phyloP scores from a whole-genome alignment of 2,888 invertebrate species.

The Lithophane socia region DNA sequence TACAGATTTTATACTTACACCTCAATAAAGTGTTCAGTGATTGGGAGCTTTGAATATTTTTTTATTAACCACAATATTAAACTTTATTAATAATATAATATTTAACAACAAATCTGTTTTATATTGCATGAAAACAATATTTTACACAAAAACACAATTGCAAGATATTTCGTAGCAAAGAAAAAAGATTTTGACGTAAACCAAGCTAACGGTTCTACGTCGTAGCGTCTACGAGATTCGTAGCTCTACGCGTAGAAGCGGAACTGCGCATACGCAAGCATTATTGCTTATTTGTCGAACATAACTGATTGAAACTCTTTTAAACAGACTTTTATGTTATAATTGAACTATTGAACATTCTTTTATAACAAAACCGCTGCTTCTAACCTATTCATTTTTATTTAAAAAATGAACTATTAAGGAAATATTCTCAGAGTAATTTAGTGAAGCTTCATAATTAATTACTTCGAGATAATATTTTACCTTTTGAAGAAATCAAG shows the following conservation, averaged over 20 bases:
- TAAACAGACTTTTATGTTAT: constrained; percentile 50
- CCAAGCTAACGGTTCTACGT: constrained; percentile 51
- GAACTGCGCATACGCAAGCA: constrained; percentile 70
- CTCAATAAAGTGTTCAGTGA: neutral
- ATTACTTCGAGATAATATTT: constrained; percentile 66
- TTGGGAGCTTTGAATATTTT: no score
- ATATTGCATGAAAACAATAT: neutral
- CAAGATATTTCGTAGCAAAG: constrained; percentile 11
- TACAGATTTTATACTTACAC: neutral
- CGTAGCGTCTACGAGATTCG: constrained; percentile 85
- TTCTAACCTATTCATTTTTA: constrained; percentile 25
- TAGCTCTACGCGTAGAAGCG: constrained; percentile 79
- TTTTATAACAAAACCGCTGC: constrained; percentile 35
- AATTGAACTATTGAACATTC: constrained; percentile 55
- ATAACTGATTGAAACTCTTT: constrained; percentile 50
- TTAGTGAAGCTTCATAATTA: constrained; percentile 59
- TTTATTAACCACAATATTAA: no score
- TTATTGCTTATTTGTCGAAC: constrained; percentile 68
- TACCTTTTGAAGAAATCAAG: constrained; percentile 65
- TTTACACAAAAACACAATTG: neutral
- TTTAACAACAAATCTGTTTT: neutral
- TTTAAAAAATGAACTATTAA: constrained; percentile 32
- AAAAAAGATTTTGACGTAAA: constrained; percentile 16
- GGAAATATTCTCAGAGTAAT: constrained; percentile 41
- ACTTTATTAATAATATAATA: no score